Evolutionary conservation across 2,888 invertebrate genomes (phyloP).

Genomic region (Tanypteryx hageni): DNA sequence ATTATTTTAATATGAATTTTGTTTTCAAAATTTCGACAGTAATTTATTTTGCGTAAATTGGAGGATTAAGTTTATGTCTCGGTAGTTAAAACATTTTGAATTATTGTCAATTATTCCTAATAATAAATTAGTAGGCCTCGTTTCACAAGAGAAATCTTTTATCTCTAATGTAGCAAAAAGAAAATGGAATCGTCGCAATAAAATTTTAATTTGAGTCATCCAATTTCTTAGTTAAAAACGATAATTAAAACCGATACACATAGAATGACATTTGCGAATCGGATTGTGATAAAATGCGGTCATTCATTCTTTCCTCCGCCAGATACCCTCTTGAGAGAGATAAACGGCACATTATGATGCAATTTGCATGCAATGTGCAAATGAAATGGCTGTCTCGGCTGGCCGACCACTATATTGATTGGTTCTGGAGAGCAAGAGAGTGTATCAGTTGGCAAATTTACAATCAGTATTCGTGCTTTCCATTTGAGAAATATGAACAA

Average conservation of each 20-base stretch:
- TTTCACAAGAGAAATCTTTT: too few species aligned
- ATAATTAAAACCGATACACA: not conserved
- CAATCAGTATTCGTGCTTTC: not conserved
- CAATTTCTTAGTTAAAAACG: not conserved
- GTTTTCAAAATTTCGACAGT: too few species aligned
- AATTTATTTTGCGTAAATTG: too few species aligned
- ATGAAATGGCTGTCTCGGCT: slow-evolving; percentile 7
- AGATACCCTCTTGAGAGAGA: not conserved
- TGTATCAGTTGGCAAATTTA: not conserved
- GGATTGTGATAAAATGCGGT: slow-evolving; percentile 15
- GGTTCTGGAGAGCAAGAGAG: too few species aligned
- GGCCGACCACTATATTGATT: not conserved
- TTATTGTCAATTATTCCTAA: too few species aligned
- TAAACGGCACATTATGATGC: not conserved
- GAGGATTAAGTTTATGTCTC: too few species aligned
- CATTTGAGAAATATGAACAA: not conserved
- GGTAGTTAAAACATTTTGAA: too few species aligned
- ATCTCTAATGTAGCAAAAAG: too few species aligned
- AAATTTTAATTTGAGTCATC: too few species aligned
- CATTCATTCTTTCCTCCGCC: not conserved
- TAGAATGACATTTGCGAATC: not conserved
- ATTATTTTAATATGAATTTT: too few species aligned
- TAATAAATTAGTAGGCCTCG: too few species aligned
- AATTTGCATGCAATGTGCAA: not conserved
- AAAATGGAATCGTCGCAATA: too few species aligned